Conservation (phyloP, 2,797 vertebrate genomes). For the Apogon hyalosoma region DNA sequence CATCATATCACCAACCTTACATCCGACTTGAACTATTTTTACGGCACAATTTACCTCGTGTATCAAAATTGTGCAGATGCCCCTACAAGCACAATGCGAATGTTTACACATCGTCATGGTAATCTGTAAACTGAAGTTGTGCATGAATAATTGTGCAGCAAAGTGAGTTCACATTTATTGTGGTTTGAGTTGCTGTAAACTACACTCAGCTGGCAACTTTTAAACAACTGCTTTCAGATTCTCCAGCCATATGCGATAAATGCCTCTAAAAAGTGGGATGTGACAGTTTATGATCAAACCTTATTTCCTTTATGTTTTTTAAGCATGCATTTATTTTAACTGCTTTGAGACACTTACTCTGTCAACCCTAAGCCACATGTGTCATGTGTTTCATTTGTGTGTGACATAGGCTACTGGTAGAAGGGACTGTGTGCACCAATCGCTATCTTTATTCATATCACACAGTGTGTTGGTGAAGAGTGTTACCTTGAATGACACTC, state of each 20-base stretch:
- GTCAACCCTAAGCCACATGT: slow-evolving; percentile 69
- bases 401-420: slow-evolving; percentile 46
- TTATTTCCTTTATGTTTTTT: too few relatives aligned
- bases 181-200: slow-evolving; percentile 4
- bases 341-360: background rate
- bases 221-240: slow-evolving; percentile 9
- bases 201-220: slow-evolving; percentile 4
- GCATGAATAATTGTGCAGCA: slow-evolving; percentile 21
- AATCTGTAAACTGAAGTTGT: slow-evolving; percentile 20
- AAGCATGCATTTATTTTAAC: too few relatives aligned
- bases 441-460: slow-evolving; percentile 22
- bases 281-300: too few relatives aligned
- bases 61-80: background rate
- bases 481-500: slow-evolving; percentile 37
- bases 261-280: too few relatives aligned
- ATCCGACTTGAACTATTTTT: background rate
- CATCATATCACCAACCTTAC: background rate
- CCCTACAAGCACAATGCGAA: too few relatives aligned
- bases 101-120: background rate
- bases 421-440: slow-evolving; percentile 38
- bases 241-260: slow-evolving; percentile 6
- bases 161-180: slow-evolving; percentile 2
- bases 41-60: background rate
- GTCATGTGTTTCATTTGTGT: slow-evolving; percentile 61
- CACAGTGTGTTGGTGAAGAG: slow-evolving; percentile 3